Evolutionary conservation across 1,140 invertebrate genomes (phyloP).

Genomic region (Euglossa dilemma): DNA sequence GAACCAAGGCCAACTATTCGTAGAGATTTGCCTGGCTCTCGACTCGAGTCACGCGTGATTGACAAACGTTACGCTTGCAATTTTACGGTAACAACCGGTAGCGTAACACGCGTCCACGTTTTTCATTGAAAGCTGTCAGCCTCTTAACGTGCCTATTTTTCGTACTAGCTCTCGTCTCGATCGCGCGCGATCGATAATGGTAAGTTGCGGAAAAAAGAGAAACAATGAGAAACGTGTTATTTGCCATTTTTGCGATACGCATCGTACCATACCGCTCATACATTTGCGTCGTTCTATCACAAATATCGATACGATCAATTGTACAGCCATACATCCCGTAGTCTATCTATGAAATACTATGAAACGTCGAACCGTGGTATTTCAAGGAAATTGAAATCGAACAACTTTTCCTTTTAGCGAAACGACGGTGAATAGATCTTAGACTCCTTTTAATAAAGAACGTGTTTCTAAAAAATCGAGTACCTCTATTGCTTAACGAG

Average conservation of each 20-base stretch:
- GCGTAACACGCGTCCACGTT: background rate
- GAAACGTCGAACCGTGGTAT: constrained; percentile 5
- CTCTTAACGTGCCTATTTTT: background rate
- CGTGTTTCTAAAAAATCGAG: background rate
- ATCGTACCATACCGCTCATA: background rate
- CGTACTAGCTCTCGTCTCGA: background rate
- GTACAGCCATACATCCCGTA: constrained; percentile 54
- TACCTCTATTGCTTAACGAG: background rate
- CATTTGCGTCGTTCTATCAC: background rate
- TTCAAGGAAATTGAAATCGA: background rate
- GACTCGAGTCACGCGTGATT: background rate
- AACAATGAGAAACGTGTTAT: background rate
- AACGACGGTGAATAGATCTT: constrained; percentile 18
- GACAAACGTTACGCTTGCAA: constrained; percentile 8
- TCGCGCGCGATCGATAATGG: background rate
- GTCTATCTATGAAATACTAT: constrained; percentile 31
- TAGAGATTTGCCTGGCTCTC: constrained; percentile 24
- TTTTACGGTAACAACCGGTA: background rate
- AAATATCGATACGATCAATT: background rate
- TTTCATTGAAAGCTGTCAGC: background rate
- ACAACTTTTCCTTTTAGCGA: constrained; percentile 8
- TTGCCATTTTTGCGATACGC: background rate
- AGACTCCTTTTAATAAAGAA: background rate
- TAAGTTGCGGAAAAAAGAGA: background rate
- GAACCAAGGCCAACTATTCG: constrained; percentile 68